phyloP scores from a whole-genome alignment of 30 jellyfish, hydroid and myxozoan species.

The Phacellophora camtschatica region DNA sequence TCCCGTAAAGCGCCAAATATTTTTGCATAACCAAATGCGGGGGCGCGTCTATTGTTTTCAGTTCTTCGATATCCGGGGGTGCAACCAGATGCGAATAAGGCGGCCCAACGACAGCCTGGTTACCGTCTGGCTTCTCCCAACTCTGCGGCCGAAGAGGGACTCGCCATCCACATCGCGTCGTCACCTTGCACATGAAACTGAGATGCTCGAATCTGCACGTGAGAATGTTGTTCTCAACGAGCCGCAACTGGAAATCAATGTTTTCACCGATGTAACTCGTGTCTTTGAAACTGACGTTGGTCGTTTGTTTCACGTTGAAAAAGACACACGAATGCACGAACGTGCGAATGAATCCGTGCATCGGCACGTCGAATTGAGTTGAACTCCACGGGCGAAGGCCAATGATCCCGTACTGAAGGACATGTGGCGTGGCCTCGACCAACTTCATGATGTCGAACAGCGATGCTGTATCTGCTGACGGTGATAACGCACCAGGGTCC shows the following conservation, averaged over 20 bases:
- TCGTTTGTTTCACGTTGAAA: constrained; percentile 52
- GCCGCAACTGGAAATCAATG: constrained; percentile 78
- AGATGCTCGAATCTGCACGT: constrained; percentile 82
- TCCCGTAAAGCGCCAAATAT: constrained; percentile 54
- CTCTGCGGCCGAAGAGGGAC: constrained; percentile 59
- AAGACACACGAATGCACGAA: constrained; percentile 77
- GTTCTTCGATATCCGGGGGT: constrained; percentile 83
- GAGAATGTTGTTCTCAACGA: constrained; percentile 62
- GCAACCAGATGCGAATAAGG: constrained; percentile 64
- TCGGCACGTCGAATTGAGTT: constrained; percentile 69
- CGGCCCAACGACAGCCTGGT: not conserved
- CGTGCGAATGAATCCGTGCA: constrained; percentile 83
- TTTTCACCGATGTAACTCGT: constrained; percentile 75
- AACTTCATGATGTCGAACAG: constrained; percentile 60
- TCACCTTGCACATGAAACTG: constrained; percentile 80
- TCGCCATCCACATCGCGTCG: constrained; percentile 71
- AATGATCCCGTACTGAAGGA: constrained; percentile 67
- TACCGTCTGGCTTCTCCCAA: constrained; percentile 51
- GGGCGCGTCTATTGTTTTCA: constrained; percentile 52
- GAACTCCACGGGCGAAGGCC: constrained; percentile 97
- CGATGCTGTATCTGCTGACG: constrained; percentile 80
- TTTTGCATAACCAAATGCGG: constrained; percentile 82
- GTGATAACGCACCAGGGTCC: constrained; percentile 75
- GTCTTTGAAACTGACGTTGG: constrained; percentile 27
- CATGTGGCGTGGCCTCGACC: constrained; percentile 72